phyloP scores from a whole-genome alignment of 2,797 vertebrate genomes.

The Pseudomugil tenellus region DNA sequence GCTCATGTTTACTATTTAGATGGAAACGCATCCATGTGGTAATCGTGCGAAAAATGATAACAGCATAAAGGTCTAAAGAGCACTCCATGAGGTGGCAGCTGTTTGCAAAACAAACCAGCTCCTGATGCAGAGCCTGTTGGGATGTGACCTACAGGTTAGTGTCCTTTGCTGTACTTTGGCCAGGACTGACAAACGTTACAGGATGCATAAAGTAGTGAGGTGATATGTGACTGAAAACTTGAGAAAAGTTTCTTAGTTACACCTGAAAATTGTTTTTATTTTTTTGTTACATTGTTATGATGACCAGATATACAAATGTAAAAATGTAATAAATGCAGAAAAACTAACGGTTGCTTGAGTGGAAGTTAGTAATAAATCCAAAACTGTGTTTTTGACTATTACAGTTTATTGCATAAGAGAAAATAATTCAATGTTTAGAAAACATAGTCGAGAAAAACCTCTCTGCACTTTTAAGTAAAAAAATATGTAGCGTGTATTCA shows the following conservation, averaged over 20 bases:
- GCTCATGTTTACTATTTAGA: not conserved
- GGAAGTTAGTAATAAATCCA: not conserved
- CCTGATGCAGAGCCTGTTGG: not conserved
- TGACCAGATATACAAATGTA: not conserved
- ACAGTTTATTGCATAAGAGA: slow-evolving; percentile 49
- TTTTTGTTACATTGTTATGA: not conserved
- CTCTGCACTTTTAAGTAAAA: slow-evolving; percentile 16
- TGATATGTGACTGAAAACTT: not conserved
- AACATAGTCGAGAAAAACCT: slow-evolving; percentile 37
- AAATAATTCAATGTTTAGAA: slow-evolving; percentile 10
- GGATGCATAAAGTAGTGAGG: not conserved
- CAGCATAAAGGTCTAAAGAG: not conserved
- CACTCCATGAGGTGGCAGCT: slow-evolving; percentile 7
- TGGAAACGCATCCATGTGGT: not conserved
- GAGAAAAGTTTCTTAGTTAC: not conserved
- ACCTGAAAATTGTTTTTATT: not conserved
- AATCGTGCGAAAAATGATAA: not conserved
- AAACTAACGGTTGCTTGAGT: not conserved
- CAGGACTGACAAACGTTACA: slow-evolving; percentile 5
- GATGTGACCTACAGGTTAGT: not conserved
- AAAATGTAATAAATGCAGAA: not conserved
- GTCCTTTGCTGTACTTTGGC: slow-evolving; percentile 19
- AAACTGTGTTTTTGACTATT: not conserved
- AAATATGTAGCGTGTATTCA: slow-evolving; percentile 28
- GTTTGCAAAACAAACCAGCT: slow-evolving; percentile 41